phyloP scores from a whole-genome alignment of 2,797 vertebrate genomes.

The Dermochelys coriacea region DNA sequence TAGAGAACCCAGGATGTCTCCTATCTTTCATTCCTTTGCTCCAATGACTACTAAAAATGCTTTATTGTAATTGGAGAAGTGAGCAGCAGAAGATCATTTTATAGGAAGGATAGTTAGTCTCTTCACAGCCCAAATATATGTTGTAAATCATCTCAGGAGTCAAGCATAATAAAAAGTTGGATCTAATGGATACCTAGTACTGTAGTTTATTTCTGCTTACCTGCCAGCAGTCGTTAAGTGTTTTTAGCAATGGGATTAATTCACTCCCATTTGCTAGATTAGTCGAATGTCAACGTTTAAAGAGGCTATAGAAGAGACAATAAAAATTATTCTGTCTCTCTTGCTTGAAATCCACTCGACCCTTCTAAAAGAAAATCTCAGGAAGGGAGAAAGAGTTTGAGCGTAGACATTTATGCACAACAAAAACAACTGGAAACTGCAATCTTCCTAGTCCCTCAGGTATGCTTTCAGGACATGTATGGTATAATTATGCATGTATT shows the following conservation, averaged over 20 bases:
- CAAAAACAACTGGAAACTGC: background rate
- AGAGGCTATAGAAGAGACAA: background rate
- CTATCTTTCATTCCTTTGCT: background rate
- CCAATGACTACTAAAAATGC: background rate
- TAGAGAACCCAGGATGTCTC: no score
- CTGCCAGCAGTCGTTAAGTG: background rate
- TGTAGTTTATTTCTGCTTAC: background rate
- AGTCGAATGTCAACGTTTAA: background rate
- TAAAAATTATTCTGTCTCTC: background rate
- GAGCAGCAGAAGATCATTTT: background rate
- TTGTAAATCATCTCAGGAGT: background rate
- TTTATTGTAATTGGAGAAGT: background rate
- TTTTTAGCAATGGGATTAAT: background rate
- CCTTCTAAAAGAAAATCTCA: background rate
- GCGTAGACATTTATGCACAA: constrained; percentile 39
- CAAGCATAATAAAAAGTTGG: background rate
- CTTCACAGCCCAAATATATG: background rate
- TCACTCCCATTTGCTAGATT: background rate
- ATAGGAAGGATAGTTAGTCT: background rate
- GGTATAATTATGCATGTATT: constrained; percentile 36
- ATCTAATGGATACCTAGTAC: background rate
- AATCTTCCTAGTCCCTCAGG: background rate
- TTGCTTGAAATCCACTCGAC: constrained; percentile 12
- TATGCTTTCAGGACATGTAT: constrained; percentile 24
- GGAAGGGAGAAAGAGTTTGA: background rate